Evolutionary conservation across 2,888 invertebrate genomes (phyloP).

Genomic region (Pseudanteris insignis): DNA sequence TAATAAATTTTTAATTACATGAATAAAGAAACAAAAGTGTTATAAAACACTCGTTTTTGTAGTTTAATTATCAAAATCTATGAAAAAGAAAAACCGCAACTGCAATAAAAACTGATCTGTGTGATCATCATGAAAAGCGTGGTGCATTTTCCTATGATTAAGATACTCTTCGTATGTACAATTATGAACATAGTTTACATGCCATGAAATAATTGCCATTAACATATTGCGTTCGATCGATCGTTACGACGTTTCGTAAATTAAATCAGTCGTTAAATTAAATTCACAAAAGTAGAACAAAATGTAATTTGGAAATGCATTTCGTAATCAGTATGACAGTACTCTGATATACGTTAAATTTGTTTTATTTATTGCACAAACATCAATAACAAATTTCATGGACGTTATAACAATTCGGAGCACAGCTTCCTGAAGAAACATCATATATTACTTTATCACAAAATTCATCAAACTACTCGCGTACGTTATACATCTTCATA

Average conservation of each 20-base stretch:
- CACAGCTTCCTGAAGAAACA: conserved; percentile 37
- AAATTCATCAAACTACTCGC: conserved; percentile 34
- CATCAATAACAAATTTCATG: conserved; percentile 29
- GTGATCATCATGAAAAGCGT: conserved; percentile 10
- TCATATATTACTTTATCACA: conserved; percentile 40
- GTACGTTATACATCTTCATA: conserved; percentile 25
- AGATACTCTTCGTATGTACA: conserved; percentile 22
- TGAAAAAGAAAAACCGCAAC: too few relatives aligned
- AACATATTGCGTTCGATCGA: too few relatives aligned
- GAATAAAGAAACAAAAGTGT: too few relatives aligned
- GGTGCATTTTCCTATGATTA: conserved; percentile 13
- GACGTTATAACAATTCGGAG: conserved; percentile 38
- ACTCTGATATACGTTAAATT: too few relatives aligned
- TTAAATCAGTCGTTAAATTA: too few relatives aligned
- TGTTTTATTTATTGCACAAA: conserved; percentile 13
- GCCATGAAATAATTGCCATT: conserved; percentile 22
- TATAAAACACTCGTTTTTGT: too few relatives aligned
- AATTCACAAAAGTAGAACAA: not conserved
- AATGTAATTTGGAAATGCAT: not conserved
- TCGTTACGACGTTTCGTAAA: too few relatives aligned
- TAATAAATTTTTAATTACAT: too few relatives aligned
- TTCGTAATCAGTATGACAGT: too few relatives aligned
- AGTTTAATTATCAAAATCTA: too few relatives aligned
- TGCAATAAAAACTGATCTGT: too few relatives aligned
- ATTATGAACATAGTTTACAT: conserved; percentile 35